A percentile compares a stretch with the other conserved stretches of the same genome.
These are phyloP conservation scores for Pterocles burchelli DNA, from an alignment of 2,113 vertebrate genomes.

Conservation along the genomic window DNA sequence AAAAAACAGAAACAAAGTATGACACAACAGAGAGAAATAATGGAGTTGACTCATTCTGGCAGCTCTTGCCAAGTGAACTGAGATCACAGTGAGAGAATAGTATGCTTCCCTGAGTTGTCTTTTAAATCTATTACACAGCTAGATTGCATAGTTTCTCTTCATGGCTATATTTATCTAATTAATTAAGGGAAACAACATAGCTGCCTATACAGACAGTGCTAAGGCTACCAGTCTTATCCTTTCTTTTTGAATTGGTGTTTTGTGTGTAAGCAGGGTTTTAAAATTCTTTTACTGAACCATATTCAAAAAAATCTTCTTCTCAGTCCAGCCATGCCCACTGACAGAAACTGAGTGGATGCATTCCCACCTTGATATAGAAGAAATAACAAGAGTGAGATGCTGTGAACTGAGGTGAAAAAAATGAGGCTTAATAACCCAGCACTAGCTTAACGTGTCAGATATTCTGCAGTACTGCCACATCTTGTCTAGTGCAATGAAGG, in stretches of 20 bases:
- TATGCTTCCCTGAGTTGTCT: background rate
- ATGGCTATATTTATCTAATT: background rate
- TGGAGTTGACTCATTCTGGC: constrained; percentile 46
- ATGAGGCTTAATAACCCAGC: background rate
- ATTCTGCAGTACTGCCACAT: background rate
- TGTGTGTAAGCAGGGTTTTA: background rate
- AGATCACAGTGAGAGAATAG: constrained; percentile 16
- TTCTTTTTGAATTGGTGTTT: background rate
- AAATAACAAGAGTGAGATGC: background rate
- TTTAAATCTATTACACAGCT: constrained; percentile 1
- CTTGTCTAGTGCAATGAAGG: background rate
- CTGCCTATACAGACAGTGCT: background rate
- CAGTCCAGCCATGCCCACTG: background rate
- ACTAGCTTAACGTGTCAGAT: background rate
- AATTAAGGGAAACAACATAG: background rate
- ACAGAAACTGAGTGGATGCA: background rate
- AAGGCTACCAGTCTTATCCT: background rate
- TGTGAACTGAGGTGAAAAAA: constrained; percentile 7
- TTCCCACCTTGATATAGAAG: background rate
- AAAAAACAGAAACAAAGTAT: constrained; percentile 41
- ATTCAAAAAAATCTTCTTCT: background rate
- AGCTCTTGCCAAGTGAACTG: constrained; percentile 41
- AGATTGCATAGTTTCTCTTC: background rate
- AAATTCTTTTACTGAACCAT: background rate
- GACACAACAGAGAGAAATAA: constrained; percentile 20